Evolutionary conservation across 2,797 vertebrate species (phyloP).

Genomic region (Pogoniulus pusillus): DNA sequence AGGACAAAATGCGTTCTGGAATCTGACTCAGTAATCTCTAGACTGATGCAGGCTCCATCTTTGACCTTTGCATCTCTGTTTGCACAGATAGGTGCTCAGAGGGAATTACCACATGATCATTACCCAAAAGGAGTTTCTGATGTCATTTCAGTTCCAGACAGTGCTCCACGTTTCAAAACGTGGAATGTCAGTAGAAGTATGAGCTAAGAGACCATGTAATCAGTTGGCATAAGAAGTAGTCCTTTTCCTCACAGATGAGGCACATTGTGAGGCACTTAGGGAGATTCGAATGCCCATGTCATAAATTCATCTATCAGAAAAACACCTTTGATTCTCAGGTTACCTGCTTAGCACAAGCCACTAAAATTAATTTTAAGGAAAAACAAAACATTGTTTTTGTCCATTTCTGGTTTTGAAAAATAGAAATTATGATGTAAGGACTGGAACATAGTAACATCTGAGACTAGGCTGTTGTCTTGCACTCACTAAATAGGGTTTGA

Average conservation of each 20-base stretch:
- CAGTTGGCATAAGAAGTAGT: constrained; percentile 20
- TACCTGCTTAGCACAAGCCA: neutral
- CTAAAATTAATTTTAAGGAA: neutral
- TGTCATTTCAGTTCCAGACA: constrained; percentile 42
- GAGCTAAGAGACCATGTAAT: constrained; percentile 51
- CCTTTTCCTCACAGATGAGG: constrained; percentile 10
- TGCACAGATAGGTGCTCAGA: neutral
- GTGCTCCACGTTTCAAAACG: constrained; percentile 23
- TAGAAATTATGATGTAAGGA: neutral
- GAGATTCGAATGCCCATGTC: neutral
- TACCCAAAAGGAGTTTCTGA: constrained; percentile 24
- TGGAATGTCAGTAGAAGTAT: neutral
- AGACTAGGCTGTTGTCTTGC: neutral
- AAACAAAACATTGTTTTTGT: neutral
- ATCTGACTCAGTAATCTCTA: neutral
- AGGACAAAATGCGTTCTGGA: neutral
- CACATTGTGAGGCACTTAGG: neutral
- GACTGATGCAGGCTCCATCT: neutral
- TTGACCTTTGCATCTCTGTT: neutral
- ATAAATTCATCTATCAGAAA: neutral
- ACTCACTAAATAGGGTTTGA: neutral
- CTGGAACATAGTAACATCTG: neutral
- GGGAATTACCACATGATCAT: constrained; percentile 36
- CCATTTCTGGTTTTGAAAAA: neutral
- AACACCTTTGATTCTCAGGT: neutral